Percentiles rank a stretch among this genome's conserved stretches.
phyloP scores from a whole-genome alignment of 2,797 vertebrate species.

The Crenuchus spilurus region DNA sequence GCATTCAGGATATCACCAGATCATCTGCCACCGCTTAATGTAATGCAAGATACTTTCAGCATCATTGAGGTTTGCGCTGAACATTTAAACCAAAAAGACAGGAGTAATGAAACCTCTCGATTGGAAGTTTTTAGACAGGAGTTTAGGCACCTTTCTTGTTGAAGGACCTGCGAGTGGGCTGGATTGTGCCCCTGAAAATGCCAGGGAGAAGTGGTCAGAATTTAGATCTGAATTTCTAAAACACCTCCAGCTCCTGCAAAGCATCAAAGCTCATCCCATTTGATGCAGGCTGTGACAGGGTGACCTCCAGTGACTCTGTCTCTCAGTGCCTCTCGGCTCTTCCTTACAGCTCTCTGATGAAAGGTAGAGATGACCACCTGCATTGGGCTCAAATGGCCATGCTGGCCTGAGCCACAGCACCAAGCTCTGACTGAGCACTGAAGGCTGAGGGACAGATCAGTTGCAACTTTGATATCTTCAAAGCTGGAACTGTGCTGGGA shows the following conservation, averaged over 20 bases:
- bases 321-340: background rate
- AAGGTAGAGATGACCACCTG: conserved; percentile 53
- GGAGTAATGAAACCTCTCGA: background rate
- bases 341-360: conserved; percentile 43
- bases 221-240: conserved; percentile 38
- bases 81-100: background rate
- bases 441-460: conserved; percentile 15
- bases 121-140: background rate
- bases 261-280: conserved; percentile 50
- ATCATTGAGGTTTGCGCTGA: background rate
- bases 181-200: conserved; percentile 7
- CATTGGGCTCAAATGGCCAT: conserved; percentile 22
- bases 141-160: background rate
- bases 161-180: background rate
- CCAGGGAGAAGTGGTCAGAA: conserved; percentile 30
- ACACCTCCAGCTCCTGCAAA: conserved; percentile 10
- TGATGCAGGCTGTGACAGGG: conserved; percentile 25
- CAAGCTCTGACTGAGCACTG: conserved; percentile 2
- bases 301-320: conserved; percentile 10
- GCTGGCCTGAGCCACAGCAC: background rate
- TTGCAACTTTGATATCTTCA: conserved; percentile 33
- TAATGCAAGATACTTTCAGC: background rate
- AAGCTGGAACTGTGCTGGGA: conserved; percentile 13
- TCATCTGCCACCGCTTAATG: background rate
- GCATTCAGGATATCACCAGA: background rate